These are phyloP conservation scores for Cyclura pinguis DNA, from an alignment of 2,797 vertebrate genomes.

Conservation along the genomic window DNA sequence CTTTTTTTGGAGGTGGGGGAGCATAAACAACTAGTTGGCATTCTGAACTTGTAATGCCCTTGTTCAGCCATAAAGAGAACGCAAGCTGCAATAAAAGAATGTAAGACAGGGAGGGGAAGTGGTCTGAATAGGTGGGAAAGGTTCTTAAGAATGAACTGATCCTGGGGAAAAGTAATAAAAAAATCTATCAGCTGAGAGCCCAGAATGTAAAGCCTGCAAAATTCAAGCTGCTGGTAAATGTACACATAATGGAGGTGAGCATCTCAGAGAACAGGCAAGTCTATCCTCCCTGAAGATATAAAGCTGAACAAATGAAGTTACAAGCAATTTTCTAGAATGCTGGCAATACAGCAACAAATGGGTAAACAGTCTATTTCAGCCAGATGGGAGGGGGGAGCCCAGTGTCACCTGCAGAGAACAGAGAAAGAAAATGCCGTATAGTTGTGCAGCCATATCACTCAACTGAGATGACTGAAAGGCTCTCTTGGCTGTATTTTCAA, in stretches of 20 bases:
- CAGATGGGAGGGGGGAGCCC: neutral
- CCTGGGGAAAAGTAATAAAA: constrained; percentile 67
- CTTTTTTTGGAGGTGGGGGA: neutral
- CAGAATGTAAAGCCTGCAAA: constrained; percentile 63
- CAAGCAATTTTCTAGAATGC: constrained; percentile 47
- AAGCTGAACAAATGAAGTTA: constrained; percentile 54
- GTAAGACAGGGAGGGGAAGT: constrained; percentile 1
- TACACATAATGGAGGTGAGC: constrained; percentile 61
- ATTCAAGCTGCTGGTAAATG: constrained; percentile 61
- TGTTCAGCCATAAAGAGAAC: constrained; percentile 10
- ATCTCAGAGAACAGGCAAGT: constrained; percentile 36
- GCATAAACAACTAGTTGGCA: neutral
- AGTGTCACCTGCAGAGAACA: constrained; percentile 27
- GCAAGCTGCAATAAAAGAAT: constrained; percentile 40
- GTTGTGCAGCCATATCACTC: neutral
- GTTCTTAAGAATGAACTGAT: constrained; percentile 48
- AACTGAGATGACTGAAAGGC: neutral
- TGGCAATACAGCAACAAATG: constrained; percentile 41
- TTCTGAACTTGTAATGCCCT: constrained; percentile 4
- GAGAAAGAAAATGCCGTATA: constrained; percentile 6
- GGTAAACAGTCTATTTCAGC: constrained; percentile 36
- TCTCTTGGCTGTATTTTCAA: constrained; percentile 12
- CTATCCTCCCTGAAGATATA: constrained; percentile 30
- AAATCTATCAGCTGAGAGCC: constrained; percentile 64
- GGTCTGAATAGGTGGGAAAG: neutral